Base-by-base conservation (phyloP, 2,797 vertebrate species). In the Danio tinwini region DNA sequence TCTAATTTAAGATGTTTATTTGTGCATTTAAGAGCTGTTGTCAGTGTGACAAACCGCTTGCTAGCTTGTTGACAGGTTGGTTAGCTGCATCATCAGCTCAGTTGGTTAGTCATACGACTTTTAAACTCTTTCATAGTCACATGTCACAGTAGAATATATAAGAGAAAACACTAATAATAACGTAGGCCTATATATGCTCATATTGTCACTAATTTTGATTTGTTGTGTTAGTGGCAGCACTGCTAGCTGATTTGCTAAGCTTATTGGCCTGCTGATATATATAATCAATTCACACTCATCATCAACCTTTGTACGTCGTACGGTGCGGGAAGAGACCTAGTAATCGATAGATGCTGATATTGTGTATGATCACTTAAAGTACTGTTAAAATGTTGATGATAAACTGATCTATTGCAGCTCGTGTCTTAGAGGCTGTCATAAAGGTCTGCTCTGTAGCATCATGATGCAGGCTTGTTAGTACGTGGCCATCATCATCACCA, bases 51-150 rank as follows among this genome's bases (percentile, higher is more conserved):
- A 73, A 65, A 56, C 59, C 61, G 16, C 8, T 73, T 29, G 1
- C 17, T 71, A 83, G 69, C 76, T 77, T 73, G 73, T n/a, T 79
- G 63, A 52, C 55, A 81, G 19, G 82, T 78, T 85, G 83, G 16
- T 53, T 65, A 42, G 29, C n/a, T 81, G 16, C 67, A 81, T 56
- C 85, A 65, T 44, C 4, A 73, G n/a, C 14, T 21, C 45, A 39
- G 67, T 49, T 77, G 37, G 16, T 56, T 79, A 52, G 55, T 39
- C 19, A 37, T 4, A 37, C 53, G 21, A 40, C 16, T 44, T 5
- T 5, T 29, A 29, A 17, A 44, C 4, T 45, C 9, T 37, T 64
- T 47, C 11, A 53, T n/a, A 65, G 10, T 47, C 49, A 16, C 21
- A 49, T 39, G 52, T 55, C 1, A 2, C 55, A 37, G 16, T 62